phyloP scores from a whole-genome alignment of 2,113 vertebrate species.

The Mormoops blainvillei region DNA sequence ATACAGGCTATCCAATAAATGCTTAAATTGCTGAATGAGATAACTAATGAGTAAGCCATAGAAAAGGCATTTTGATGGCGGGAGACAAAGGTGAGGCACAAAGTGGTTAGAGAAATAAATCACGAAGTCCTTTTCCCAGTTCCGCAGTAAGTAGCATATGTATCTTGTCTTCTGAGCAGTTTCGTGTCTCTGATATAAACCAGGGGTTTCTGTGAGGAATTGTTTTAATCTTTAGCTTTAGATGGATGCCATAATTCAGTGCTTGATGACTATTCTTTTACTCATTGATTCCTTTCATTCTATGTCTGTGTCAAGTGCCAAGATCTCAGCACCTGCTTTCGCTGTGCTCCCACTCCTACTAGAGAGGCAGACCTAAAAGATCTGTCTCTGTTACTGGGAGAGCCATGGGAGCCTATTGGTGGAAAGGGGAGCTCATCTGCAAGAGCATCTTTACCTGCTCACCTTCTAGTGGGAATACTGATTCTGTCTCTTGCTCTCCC shows the following conservation, averaged over 20 bases:
- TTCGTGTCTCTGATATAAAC: background rate
- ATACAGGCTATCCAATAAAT: background rate
- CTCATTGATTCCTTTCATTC: background rate
- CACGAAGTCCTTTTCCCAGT: background rate
- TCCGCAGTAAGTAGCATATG: background rate
- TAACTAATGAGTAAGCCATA: background rate
- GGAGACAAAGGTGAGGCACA: background rate
- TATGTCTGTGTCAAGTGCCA: background rate
- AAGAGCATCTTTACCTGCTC: background rate
- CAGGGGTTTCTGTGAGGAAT: background rate
- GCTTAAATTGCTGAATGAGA: background rate
- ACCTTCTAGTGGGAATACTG: background rate
- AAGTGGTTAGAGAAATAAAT: background rate
- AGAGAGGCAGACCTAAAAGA: background rate
- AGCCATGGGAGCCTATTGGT: background rate
- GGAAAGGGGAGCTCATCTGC: background rate
- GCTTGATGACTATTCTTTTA: background rate
- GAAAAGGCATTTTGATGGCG: background rate
- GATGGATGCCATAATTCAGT: background rate
- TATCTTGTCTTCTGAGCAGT: background rate
- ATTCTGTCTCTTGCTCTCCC: background rate
- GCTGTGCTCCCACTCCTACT: background rate
- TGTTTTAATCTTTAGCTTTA: background rate
- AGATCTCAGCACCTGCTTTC: background rate
- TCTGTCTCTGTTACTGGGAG: too few species aligned